phyloP scores from a whole-genome alignment of 2,797 vertebrate species.

The Staurois parvus region DNA sequence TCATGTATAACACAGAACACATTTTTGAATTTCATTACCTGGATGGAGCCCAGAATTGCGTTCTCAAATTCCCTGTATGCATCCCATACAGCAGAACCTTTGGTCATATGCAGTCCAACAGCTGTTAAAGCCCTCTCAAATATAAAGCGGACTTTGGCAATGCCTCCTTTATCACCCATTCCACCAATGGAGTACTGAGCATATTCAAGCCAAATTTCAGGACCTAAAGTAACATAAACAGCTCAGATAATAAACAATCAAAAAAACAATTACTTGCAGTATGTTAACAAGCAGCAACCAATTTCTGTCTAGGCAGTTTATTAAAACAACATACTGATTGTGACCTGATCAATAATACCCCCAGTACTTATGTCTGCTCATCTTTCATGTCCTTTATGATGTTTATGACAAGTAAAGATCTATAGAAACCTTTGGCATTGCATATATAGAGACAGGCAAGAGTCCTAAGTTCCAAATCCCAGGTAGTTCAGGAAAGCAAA shows the following conservation, averaged over 20 bases:
- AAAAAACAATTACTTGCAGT: no score
- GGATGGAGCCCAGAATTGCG: constrained; percentile 88
- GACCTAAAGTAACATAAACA: constrained; percentile 69
- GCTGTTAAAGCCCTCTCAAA: constrained; percentile 92
- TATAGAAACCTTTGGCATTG: no score
- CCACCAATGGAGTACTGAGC: constrained; percentile 96
- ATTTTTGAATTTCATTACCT: constrained; percentile 77
- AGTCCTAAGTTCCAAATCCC: no score
- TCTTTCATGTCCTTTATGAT: no score
- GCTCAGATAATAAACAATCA: no score
- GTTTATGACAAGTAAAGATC: no score
- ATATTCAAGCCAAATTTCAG: constrained; percentile 97
- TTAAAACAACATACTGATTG: no score
- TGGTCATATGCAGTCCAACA: constrained; percentile 92
- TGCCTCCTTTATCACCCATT: constrained; percentile 90
- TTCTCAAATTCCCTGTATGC: constrained; percentile 97
- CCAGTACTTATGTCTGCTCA: no score
- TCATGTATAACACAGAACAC: background rate
- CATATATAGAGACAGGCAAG: no score
- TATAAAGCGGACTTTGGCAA: constrained; percentile 87
- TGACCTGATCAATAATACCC: background rate
- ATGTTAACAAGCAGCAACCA: no score
- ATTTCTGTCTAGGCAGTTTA: no score
- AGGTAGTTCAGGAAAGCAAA: no score
- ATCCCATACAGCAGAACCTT: constrained; percentile 92